Percentiles rank a stretch among this genome's conserved stretches.
Evolutionary conservation across 2,888 invertebrate genomes (phyloP).

Genomic region (Hypselothyrea guttata): DNA sequence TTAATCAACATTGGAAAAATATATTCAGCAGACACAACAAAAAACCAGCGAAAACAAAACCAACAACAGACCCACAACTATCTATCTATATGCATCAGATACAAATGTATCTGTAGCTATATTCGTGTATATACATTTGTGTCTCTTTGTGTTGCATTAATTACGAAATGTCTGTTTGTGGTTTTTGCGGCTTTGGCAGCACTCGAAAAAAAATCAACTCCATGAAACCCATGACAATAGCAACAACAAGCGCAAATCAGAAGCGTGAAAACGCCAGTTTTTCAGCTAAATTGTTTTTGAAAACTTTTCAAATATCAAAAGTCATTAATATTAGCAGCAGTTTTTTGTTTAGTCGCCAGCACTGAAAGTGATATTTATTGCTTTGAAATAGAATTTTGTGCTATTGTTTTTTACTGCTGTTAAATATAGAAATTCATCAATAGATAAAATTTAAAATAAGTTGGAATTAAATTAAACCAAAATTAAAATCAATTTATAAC

Average conservation of each 20-base stretch:
- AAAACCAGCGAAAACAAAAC: conserved; percentile 14
- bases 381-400: too few species aligned
- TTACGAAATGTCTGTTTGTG: conserved; percentile 59
- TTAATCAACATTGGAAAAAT: conserved; percentile 66
- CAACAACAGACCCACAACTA: conserved; percentile 15
- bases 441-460: too few species aligned
- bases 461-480: too few species aligned
- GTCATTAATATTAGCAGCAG: conserved; percentile 1
- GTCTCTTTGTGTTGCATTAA: conserved; percentile 39
- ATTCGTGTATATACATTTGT: conserved; percentile 14
- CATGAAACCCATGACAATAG: too few species aligned
- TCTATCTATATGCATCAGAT: conserved; percentile 2
- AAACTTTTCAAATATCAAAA: conserved; percentile 3
- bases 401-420: too few species aligned
- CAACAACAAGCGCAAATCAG: conserved; percentile 19
- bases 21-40: conserved; percentile 18
- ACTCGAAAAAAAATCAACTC: too few species aligned
- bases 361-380: too few species aligned
- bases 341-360: too few species aligned
- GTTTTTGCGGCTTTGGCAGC: conserved; percentile 36
- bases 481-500: too few species aligned
- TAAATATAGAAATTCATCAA: too few species aligned
- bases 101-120: conserved; percentile 18
- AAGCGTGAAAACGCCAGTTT: background rate
- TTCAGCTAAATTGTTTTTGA: background rate